Evolutionary conservation across 1,140 invertebrate genomes (phyloP).

Genomic region (Branchinecta lindahli): DNA sequence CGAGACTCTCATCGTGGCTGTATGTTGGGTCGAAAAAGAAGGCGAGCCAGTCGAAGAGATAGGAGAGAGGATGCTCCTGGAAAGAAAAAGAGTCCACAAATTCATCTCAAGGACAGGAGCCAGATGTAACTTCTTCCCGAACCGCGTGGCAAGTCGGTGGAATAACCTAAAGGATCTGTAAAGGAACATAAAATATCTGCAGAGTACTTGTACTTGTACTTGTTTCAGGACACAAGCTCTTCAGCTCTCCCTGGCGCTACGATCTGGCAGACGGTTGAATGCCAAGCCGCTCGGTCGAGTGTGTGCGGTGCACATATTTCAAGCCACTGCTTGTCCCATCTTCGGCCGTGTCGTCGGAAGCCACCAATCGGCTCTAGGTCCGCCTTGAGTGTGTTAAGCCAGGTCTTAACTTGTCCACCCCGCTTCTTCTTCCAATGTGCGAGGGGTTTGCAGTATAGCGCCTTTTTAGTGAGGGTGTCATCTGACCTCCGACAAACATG

Average conservation of each 20-base stretch:
- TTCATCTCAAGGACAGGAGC: no score
- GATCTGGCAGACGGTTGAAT: slow-evolving; percentile 7
- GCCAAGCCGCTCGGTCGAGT: background rate
- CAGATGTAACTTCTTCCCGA: no score
- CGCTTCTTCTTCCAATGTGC: slow-evolving; percentile 1
- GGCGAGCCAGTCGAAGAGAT: background rate
- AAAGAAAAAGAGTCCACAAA: background rate
- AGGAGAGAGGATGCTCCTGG: background rate
- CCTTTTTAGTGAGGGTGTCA: slow-evolving; percentile 8
- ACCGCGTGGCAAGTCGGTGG: no score
- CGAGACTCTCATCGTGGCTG: background rate
- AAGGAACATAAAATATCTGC: no score
- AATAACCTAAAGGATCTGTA: no score
- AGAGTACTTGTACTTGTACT: slow-evolving; percentile 8
- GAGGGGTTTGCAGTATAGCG: slow-evolving; percentile 7
- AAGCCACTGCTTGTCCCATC: slow-evolving; percentile 7
- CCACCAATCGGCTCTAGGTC: no score
- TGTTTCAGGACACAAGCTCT: slow-evolving; percentile 5
- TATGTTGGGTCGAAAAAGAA: background rate
- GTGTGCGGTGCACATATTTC: slow-evolving; percentile 8
- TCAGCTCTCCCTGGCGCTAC: background rate
- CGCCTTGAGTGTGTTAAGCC: no score
- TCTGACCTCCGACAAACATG: no score
- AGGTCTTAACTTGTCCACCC: background rate
- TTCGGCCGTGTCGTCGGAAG: no score